These are phyloP conservation scores for Heliornis fulica DNA, from an alignment of 2,113 vertebrate species.

Conservation along the genomic window DNA sequence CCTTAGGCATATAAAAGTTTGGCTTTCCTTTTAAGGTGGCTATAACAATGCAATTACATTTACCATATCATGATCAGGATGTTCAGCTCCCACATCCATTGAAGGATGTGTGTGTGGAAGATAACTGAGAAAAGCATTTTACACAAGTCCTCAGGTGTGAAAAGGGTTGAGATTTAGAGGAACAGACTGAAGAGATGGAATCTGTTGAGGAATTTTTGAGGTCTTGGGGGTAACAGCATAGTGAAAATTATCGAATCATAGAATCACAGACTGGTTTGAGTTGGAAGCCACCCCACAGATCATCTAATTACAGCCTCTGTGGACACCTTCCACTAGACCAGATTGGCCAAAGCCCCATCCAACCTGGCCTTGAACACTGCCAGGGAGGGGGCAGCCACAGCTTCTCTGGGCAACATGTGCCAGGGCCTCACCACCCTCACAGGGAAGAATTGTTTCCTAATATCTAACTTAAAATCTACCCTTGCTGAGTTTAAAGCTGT, in stretches of 20 bases:
- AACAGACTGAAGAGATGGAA: background rate
- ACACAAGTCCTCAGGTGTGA: background rate
- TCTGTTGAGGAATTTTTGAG: background rate
- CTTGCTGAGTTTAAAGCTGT: too few relatives aligned
- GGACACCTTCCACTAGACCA: too few relatives aligned
- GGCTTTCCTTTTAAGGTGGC: conserved; percentile 38
- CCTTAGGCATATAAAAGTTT: conserved; percentile 39
- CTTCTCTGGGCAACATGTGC: too few relatives aligned
- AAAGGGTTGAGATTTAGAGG: background rate
- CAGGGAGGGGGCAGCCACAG: too few relatives aligned
- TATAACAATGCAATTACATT: background rate
- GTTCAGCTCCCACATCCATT: background rate
- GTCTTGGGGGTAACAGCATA: background rate
- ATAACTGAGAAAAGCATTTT: background rate
- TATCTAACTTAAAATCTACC: too few relatives aligned
- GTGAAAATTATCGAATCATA: background rate
- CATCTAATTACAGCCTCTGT: too few relatives aligned
- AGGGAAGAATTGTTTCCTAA: too few relatives aligned
- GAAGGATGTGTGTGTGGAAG: background rate
- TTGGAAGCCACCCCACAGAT: too few relatives aligned
- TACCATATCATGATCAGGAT: background rate
- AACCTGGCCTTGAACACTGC: too few relatives aligned
- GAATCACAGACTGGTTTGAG: too few relatives aligned
- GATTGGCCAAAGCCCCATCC: too few relatives aligned
- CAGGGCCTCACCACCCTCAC: too few relatives aligned